These are phyloP conservation scores for Temnopleurus reevesii DNA, from an alignment of 53 echinoderm and acorn worm species.

Conservation along the genomic window DNA sequence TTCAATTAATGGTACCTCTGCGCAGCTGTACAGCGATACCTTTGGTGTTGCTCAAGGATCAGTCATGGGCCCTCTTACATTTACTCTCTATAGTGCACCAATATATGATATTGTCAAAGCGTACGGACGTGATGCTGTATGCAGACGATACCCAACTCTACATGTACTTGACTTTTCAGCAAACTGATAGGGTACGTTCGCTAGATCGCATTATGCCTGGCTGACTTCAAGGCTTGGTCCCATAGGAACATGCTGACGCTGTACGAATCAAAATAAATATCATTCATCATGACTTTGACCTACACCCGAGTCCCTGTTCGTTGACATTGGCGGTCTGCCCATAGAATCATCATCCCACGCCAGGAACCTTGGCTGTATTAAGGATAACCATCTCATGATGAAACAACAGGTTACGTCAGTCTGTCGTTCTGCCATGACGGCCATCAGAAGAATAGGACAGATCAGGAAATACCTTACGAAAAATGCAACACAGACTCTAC, in stretches of 20 bases:
- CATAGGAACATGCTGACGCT: slow-evolving; percentile 37
- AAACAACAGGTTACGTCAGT: not conserved
- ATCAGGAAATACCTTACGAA: too few species aligned
- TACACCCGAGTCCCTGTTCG: not conserved
- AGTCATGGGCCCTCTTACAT: slow-evolving; percentile 23
- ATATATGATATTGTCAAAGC: slow-evolving; percentile 60
- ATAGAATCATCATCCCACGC: not conserved
- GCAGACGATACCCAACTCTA: slow-evolving; percentile 66
- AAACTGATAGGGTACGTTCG: not conserved
- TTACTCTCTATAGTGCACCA: slow-evolving; percentile 38
- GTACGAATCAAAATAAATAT: slow-evolving; percentile 54
- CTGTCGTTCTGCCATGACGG: not conserved
- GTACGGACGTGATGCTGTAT: slow-evolving; percentile 56
- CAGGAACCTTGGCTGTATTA: slow-evolving; percentile 3
- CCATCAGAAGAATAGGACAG: not conserved
- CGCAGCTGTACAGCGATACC: not conserved
- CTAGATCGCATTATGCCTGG: slow-evolving; percentile 13
- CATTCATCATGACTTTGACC: slow-evolving; percentile 50
- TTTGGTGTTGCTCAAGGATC: slow-evolving; percentile 51
- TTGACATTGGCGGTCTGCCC: not conserved
- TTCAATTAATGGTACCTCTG: not conserved
- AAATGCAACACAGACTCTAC: too few species aligned
- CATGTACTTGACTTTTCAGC: slow-evolving; percentile 6
- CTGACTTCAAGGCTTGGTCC: slow-evolving; percentile 54
- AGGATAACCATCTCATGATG: slow-evolving; percentile 9